Evolutionary conservation across 92 coral and sea anemone genomes (phyloP).

Genomic region (Palythoa caribaeorum): DNA sequence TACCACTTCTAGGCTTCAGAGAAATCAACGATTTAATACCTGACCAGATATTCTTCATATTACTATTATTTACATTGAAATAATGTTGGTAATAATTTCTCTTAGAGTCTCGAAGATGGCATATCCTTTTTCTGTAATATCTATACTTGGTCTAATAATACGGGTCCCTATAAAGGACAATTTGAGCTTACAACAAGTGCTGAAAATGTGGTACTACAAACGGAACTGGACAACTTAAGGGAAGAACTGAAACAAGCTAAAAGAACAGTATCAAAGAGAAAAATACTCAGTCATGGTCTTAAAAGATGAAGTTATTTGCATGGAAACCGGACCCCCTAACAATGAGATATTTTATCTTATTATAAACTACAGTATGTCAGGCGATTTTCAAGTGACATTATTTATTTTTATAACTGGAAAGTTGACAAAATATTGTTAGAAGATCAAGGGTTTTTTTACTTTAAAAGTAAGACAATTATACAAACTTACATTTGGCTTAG

Average conservation of each 20-base stretch:
- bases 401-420: constrained; percentile 68
- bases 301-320: background rate
- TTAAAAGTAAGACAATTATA: constrained; percentile 69
- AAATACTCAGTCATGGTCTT: constrained; percentile 16
- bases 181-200: constrained; percentile 1
- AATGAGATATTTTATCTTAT: constrained; percentile 37
- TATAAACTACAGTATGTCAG: constrained; percentile 47
- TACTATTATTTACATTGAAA: constrained; percentile 25
- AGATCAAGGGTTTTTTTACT: constrained; percentile 66
- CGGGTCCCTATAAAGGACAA: background rate
- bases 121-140: constrained; percentile 15
- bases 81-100: constrained; percentile 14
- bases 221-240: constrained; percentile 28
- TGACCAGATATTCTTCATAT: constrained; percentile 8
- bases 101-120: constrained; percentile 26
- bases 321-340: constrained; percentile 42
- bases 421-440: constrained; percentile 59
- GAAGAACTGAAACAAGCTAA: constrained; percentile 36
- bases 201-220: constrained; percentile 39
- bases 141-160: constrained; percentile 10
- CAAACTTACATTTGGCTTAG: constrained; percentile 67
- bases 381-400: constrained; percentile 35
- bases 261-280: constrained; percentile 41
- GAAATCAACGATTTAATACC: constrained; percentile 19
- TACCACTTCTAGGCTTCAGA: constrained; percentile 16